These are phyloP conservation scores for Sinella curviseta DNA, from an alignment of 1,140 invertebrate genomes.

Conservation along the genomic window DNA sequence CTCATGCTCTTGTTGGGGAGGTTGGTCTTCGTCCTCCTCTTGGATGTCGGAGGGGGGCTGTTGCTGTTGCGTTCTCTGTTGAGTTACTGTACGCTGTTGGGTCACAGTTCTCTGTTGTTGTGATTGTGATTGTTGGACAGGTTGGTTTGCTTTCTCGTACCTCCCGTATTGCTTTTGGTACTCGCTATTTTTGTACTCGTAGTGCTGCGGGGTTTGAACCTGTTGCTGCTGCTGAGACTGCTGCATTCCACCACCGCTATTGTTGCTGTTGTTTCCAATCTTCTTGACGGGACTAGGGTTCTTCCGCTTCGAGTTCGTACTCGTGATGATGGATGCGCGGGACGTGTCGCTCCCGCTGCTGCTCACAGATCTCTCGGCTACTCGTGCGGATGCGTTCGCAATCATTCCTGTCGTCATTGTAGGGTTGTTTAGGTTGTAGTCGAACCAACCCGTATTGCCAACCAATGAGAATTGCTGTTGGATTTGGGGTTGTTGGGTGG, in stretches of 20 bases:
- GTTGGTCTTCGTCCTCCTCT: not conserved
- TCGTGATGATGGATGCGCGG: too few species aligned
- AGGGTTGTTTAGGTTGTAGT: not conserved
- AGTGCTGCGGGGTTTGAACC: too few species aligned
- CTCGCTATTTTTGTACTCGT: too few species aligned
- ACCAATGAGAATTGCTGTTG: not conserved
- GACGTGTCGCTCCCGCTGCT: not conserved
- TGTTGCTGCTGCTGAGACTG: too few species aligned
- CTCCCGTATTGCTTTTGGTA: too few species aligned
- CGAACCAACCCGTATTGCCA: slow-evolving; percentile 15
- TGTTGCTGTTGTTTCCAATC: too few species aligned
- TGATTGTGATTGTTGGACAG: not conserved
- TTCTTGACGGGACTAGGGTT: not conserved
- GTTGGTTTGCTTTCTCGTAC: too few species aligned
- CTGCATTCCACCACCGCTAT: too few species aligned
- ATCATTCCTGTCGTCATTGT: not conserved
- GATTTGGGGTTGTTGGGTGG: too few species aligned
- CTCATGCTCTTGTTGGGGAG: not conserved
- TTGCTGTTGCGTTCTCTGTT: not conserved
- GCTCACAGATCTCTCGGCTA: too few species aligned
- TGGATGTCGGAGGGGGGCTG: not conserved
- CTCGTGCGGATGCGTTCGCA: not conserved
- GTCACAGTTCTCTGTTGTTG: too few species aligned
- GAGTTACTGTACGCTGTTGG: not conserved
- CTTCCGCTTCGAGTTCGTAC: not conserved